Conservation (phyloP, 2,797 vertebrate genomes). For the Macropus fuliginosus region DNA sequence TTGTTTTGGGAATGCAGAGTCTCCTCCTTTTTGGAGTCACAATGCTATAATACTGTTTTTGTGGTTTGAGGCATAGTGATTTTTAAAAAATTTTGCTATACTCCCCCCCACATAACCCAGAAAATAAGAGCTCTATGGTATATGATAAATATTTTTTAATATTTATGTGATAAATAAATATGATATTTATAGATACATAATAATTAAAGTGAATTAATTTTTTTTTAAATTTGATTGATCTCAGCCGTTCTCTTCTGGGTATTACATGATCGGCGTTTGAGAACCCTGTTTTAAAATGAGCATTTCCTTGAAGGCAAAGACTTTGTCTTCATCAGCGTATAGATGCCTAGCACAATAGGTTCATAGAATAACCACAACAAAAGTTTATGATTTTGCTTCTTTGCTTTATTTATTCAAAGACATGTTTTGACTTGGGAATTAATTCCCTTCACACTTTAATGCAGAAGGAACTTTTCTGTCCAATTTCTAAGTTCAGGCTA, state of each 20-base stretch:
- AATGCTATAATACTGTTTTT: background rate
- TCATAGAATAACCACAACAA: background rate
- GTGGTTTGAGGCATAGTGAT: background rate
- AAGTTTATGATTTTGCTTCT: background rate
- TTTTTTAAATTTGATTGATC: slow-evolving; percentile 2
- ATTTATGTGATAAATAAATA: no score
- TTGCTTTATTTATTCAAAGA: background rate
- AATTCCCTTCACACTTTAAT: background rate
- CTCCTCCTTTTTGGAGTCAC: background rate
- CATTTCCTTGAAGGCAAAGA: background rate
- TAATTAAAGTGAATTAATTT: slow-evolving; percentile 38
- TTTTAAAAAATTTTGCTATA: background rate
- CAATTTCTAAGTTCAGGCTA: background rate
- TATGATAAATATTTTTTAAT: background rate
- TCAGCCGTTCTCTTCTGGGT: background rate
- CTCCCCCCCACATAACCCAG: background rate
- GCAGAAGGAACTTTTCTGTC: background rate
- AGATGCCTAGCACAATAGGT: background rate
- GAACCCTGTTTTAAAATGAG: background rate
- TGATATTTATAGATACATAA: background rate
- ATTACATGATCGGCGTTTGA: background rate
- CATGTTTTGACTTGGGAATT: background rate
- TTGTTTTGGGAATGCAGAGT: slow-evolving; percentile 40
- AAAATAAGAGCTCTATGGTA: slow-evolving; percentile 35
- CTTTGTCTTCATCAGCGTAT: background rate